phyloP scores from a whole-genome alignment of 2,113 vertebrate genomes.

The Gymnocephalus cernua region DNA sequence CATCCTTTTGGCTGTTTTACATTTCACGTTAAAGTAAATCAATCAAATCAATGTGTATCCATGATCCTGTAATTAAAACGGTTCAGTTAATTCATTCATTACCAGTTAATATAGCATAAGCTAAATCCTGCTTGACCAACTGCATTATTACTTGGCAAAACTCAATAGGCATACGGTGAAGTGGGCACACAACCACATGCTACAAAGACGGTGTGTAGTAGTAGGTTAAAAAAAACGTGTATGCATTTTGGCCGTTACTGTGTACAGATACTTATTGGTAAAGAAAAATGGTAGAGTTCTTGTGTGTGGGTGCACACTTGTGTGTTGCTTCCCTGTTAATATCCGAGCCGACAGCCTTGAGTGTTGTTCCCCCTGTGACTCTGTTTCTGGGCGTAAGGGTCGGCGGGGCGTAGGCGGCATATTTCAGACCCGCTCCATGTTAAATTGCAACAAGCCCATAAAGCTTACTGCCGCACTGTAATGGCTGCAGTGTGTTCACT shows the following conservation, averaged over 20 bases:
- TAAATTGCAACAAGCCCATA: constrained; percentile 44
- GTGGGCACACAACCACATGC: too few relatives aligned
- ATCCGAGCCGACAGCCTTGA: constrained; percentile 7
- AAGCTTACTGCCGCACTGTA: constrained; percentile 28
- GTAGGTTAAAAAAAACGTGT: too few relatives aligned
- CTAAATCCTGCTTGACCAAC: too few relatives aligned
- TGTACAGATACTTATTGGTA: background rate
- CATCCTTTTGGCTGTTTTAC: too few relatives aligned
- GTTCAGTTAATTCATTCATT: too few relatives aligned
- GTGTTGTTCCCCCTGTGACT: constrained; percentile 2
- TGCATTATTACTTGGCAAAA: too few relatives aligned
- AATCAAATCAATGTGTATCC: too few relatives aligned
- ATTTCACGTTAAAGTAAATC: too few relatives aligned
- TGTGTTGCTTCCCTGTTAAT: background rate
- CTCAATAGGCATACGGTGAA: too few relatives aligned
- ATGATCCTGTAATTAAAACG: too few relatives aligned
- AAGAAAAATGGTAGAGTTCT: background rate
- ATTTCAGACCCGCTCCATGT: constrained; percentile 9
- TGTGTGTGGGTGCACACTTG: background rate
- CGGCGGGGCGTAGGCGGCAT: background rate
- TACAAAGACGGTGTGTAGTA: too few relatives aligned
- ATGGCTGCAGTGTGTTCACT: constrained; percentile 26
- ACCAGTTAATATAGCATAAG: too few relatives aligned
- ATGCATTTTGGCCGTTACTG: background rate
- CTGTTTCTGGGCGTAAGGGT: background rate